These are phyloP conservation scores for Sminthurinus signatus DNA, from an alignment of 1,140 invertebrate genomes.

Conservation along the genomic window DNA sequence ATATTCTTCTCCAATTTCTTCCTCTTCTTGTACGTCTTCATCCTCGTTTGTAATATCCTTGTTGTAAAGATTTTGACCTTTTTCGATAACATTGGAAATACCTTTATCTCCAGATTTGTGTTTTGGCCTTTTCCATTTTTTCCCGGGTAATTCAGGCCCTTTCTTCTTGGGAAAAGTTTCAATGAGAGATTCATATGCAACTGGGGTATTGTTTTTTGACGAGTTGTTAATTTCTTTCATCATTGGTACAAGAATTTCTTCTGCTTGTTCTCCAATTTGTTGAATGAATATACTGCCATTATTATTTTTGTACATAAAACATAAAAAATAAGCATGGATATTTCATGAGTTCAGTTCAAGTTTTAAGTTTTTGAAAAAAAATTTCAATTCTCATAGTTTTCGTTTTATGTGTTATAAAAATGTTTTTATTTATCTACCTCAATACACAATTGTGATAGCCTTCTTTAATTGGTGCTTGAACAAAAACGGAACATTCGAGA, in stretches of 20 bases:
- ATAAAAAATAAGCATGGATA: no score
- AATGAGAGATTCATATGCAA: slow-evolving; percentile 6
- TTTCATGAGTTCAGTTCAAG: no score
- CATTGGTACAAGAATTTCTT: not conserved
- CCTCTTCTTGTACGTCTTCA: no score
- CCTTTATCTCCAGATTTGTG: not conserved
- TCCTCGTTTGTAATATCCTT: no score
- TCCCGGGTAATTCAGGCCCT: no score
- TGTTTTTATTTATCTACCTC: no score
- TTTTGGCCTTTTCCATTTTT: not conserved
- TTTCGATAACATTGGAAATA: no score
- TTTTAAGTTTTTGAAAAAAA: no score
- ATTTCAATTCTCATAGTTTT: no score
- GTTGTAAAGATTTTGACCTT: no score
- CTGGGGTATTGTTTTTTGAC: not conserved
- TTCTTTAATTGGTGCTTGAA: not conserved
- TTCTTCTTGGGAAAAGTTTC: not conserved
- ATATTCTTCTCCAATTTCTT: no score
- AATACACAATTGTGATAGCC: slow-evolving; percentile 18
- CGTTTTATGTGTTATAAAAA: no score
- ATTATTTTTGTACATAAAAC: not conserved
- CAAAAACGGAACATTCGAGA: not conserved
- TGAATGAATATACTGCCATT: slow-evolving; percentile 15
- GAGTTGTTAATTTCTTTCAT: not conserved
- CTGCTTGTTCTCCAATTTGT: slow-evolving; percentile 11